Conservation (phyloP, 2,888 invertebrate species). For the Hirtodrosophila confusa region DNA sequence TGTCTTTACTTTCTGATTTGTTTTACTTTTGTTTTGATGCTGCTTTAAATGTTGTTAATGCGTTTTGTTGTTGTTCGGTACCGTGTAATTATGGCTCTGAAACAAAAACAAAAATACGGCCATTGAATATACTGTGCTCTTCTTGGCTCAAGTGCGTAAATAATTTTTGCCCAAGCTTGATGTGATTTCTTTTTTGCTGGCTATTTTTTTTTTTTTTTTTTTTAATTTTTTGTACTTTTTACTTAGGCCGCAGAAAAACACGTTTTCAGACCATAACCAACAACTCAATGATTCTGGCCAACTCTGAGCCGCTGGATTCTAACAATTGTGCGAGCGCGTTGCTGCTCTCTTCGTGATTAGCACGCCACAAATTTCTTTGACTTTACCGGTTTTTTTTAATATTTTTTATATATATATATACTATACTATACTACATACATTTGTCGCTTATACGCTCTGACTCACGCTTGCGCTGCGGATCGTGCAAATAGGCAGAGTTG, state of each 20-base stretch:
- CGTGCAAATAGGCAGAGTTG: constrained; percentile 55
- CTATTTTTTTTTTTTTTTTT: background rate
- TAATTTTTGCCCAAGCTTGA: constrained; percentile 16
- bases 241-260: constrained; percentile 45
- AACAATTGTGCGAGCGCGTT: constrained; percentile 32
- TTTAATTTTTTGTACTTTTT: background rate
- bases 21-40: constrained; percentile 26
- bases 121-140: constrained; percentile 52
- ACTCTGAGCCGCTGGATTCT: constrained; percentile 31
- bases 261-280: constrained; percentile 48
- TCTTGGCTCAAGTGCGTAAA: constrained; percentile 45
- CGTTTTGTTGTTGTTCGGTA: constrained; percentile 40
- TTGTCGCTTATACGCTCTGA: constrained; percentile 36
- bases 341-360: constrained; percentile 46
- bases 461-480: constrained; percentile 53
- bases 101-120: constrained; percentile 64
- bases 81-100: constrained; percentile 70
- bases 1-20: constrained; percentile 32
- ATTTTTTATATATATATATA: constrained; percentile 21
- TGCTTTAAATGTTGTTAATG: constrained; percentile 36
- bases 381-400: constrained; percentile 68
- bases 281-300: constrained; percentile 32
- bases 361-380: constrained; percentile 68
- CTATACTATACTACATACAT: constrained; percentile 16
- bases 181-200: background rate